phyloP scores from a whole-genome alignment of 2,113 vertebrate species.

The Archilochus colubris region DNA sequence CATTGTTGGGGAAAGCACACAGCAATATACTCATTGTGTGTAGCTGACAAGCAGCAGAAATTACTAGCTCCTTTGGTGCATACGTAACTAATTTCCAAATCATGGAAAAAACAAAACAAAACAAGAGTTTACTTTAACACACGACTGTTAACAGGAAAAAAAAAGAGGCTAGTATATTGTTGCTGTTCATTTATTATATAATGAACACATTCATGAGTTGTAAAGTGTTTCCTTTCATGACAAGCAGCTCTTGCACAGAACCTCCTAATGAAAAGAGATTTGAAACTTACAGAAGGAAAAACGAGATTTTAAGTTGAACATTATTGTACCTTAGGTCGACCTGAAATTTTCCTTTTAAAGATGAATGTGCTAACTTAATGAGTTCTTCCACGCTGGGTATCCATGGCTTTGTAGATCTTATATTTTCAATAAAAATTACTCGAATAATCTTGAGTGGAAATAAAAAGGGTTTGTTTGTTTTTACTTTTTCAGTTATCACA shows the following conservation, averaged over 20 bases:
- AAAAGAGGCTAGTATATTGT: conserved; percentile 71
- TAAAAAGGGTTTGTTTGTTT: conserved; percentile 63
- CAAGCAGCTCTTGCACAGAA: conserved; percentile 86
- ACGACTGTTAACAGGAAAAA: conserved; percentile 80
- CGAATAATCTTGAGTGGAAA: conserved; percentile 72
- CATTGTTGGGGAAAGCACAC: conserved; percentile 69
- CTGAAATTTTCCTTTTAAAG: conserved; percentile 72
- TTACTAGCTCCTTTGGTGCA: conserved; percentile 79
- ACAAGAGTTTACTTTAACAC: conserved; percentile 66
- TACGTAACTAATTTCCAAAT: conserved; percentile 79
- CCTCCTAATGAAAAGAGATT: conserved; percentile 74
- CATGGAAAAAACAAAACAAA: conserved; percentile 4
- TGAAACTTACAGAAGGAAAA: conserved; percentile 59
- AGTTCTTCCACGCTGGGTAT: conserved; percentile 75
- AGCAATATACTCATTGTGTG: conserved; percentile 85
- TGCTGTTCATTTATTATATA: conserved; percentile 78
- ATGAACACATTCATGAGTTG: conserved; percentile 77
- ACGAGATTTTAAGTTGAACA: conserved; percentile 60
- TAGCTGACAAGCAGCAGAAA: conserved; percentile 67
- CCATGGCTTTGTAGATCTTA: conserved; percentile 77
- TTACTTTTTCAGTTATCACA: conserved; percentile 45
- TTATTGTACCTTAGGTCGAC: conserved; percentile 68
- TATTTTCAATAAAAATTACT: conserved; percentile 78
- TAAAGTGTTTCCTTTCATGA: conserved; percentile 65
- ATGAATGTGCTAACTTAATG: conserved; percentile 74